Evolutionary conservation across 2,888 invertebrate genomes (phyloP).

Genomic region (Nasonovia ribisnigri): DNA sequence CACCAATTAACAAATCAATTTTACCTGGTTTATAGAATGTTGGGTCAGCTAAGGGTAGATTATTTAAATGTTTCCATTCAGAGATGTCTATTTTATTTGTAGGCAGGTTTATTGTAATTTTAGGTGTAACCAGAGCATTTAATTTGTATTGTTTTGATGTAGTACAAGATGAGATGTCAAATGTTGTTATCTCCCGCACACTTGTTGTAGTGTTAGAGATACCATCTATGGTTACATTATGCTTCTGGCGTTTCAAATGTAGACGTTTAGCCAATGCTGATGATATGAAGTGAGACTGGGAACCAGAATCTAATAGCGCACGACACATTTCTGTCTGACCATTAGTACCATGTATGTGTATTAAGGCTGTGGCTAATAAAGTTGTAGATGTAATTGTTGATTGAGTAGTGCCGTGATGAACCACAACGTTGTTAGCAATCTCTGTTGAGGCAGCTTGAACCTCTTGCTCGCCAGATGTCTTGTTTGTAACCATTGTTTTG

Average conservation of each 20-base stretch:
- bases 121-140: background rate
- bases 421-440: background rate
- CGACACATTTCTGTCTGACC: background rate
- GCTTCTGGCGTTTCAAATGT: background rate
- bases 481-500: background rate
- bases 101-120: background rate
- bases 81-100: background rate
- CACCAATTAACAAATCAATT: conserved; percentile 21
- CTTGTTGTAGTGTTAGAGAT: background rate
- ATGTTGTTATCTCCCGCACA: background rate
- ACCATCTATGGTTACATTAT: background rate
- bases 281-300: background rate
- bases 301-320: background rate
- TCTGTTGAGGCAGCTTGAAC: background rate
- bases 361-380: background rate
- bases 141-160: background rate
- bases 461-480: background rate
- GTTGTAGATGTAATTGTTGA: background rate
- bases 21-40: background rate
- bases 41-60: background rate
- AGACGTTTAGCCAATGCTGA: background rate
- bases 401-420: background rate
- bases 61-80: background rate
- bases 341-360: background rate
- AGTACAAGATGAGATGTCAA: background rate